These are phyloP conservation scores for Drosophila triauraria DNA, from an alignment of 1,140 invertebrate species.

Conservation along the genomic window DNA sequence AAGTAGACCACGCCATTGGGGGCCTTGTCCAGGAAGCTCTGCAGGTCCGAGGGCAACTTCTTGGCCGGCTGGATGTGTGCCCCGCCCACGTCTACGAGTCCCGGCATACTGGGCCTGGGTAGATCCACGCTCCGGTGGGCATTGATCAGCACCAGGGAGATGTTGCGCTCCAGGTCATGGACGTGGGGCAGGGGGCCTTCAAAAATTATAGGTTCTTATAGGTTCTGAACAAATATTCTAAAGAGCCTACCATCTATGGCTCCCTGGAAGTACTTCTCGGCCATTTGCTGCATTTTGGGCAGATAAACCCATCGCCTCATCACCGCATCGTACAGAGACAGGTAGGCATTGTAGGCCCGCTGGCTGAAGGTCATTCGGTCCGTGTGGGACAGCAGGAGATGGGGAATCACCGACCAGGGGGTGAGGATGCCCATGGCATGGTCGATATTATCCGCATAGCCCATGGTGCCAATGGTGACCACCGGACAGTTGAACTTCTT, in stretches of 20 bases:
- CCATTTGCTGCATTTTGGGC: conserved; percentile 82
- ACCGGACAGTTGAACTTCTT: conserved; percentile 86
- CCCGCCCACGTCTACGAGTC: conserved; percentile 86
- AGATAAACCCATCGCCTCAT: conserved; percentile 76
- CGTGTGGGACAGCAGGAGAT: conserved; percentile 85
- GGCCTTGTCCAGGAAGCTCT: conserved; percentile 86
- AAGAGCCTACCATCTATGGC: conserved; percentile 50
- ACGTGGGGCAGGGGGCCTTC: conserved; percentile 79
- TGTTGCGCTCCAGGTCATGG: conserved; percentile 86
- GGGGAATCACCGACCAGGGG: conserved; percentile 86
- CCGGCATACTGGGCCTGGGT: conserved; percentile 85
- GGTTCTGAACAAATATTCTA: fast-evolving
- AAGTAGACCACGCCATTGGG: conserved; percentile 87
- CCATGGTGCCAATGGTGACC: conserved; percentile 86
- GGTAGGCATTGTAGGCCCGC: conserved; percentile 70
- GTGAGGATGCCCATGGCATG: conserved; percentile 86
- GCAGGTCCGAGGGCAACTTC: conserved; percentile 81
- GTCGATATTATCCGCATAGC: conserved; percentile 87
- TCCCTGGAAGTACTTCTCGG: conserved; percentile 71
- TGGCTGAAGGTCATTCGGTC: conserved; percentile 79
- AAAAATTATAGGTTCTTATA: background rate
- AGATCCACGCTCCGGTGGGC: conserved; percentile 85
- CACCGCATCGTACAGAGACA: conserved; percentile 74
- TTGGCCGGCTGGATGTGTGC: conserved; percentile 85
- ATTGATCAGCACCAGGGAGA: conserved; percentile 87